A percentile compares a stretch with the other conserved stretches of the same genome.
These are phyloP conservation scores for Cristatella mucedo DNA, from an alignment of 2,888 invertebrate species.

Conservation along the genomic window DNA sequence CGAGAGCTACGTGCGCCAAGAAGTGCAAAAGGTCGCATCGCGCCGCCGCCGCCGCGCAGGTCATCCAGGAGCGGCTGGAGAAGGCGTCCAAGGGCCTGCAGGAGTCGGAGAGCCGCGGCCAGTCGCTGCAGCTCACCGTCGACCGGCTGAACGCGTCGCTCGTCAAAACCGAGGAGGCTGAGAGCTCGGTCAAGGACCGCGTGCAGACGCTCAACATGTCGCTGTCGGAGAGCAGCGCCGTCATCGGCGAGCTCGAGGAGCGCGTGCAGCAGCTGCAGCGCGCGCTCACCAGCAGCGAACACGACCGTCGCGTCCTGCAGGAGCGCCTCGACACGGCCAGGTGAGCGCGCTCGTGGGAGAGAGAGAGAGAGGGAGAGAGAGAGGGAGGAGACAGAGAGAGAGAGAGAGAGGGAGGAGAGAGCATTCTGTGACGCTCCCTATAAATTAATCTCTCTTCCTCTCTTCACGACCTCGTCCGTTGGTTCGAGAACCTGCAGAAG, in stretches of 20 bases:
- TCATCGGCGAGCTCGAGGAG: constrained; percentile 54
- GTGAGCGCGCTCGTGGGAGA: constrained; percentile 17
- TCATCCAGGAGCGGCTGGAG: constrained; percentile 69
- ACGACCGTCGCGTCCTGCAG: constrained; percentile 62
- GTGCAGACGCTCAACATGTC: constrained; percentile 50
- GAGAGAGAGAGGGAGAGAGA: constrained; percentile 9
- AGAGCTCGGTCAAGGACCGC: constrained; percentile 46
- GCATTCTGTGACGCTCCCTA: neutral
- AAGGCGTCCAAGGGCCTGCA: constrained; percentile 54
- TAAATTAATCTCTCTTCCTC: too few species aligned
- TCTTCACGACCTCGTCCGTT: too few species aligned
- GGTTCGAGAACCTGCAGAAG: too few species aligned
- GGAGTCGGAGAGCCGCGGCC: constrained; percentile 70
- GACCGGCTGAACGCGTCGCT: constrained; percentile 69
- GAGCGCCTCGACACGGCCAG: constrained; percentile 69
- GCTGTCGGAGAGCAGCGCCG: constrained; percentile 53
- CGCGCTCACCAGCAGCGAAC: constrained; percentile 61
- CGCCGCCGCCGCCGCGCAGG: too few species aligned
- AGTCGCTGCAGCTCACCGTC: constrained; percentile 76
- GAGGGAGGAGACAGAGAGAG: too few species aligned
- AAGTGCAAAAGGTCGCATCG: too few species aligned
- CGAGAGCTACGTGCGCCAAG: too few species aligned
- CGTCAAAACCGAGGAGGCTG: constrained; percentile 65
- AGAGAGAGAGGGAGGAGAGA: neutral
- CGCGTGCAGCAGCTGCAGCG: constrained; percentile 56